Percentiles rank a stretch among this genome's conserved stretches.
Evolutionary conservation across 2,113 vertebrate genomes (phyloP).

Genomic region (Vidua chalybeata): DNA sequence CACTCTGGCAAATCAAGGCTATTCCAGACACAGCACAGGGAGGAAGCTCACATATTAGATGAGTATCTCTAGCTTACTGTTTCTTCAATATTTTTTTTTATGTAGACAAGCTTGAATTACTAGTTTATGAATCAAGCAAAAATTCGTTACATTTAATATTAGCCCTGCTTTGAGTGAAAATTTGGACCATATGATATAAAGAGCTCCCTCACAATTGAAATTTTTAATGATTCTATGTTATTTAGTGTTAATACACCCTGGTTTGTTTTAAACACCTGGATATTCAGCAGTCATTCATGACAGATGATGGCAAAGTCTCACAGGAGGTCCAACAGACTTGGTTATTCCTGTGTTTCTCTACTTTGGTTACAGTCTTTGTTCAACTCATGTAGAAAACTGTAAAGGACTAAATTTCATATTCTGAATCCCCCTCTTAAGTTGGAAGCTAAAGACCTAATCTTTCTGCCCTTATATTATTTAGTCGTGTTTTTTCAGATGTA

Average conservation of each 20-base stretch:
- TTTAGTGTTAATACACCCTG: background rate
- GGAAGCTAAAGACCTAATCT: background rate
- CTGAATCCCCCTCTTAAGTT: background rate
- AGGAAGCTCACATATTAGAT: background rate
- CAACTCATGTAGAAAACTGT: background rate
- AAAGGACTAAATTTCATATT: background rate
- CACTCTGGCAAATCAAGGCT: background rate
- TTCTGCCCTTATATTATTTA: background rate
- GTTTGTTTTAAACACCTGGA: background rate
- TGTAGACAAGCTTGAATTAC: background rate
- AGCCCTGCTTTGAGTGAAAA: background rate
- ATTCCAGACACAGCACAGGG: background rate
- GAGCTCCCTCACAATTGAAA: background rate
- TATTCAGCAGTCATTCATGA: background rate
- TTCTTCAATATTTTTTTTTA: background rate
- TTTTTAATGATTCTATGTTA: background rate
- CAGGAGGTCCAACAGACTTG: background rate
- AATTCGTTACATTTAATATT: background rate
- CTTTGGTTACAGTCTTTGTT: background rate
- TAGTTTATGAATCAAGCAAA: background rate
- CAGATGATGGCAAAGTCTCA: background rate
- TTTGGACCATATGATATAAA: background rate
- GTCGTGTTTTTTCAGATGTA: background rate
- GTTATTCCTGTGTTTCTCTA: background rate
- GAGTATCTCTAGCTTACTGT: background rate